Evolutionary conservation across 2,888 invertebrate species (phyloP), one percentile per base, ranked within the genome.

Genomic region (Drosophila yooni): DNA sequence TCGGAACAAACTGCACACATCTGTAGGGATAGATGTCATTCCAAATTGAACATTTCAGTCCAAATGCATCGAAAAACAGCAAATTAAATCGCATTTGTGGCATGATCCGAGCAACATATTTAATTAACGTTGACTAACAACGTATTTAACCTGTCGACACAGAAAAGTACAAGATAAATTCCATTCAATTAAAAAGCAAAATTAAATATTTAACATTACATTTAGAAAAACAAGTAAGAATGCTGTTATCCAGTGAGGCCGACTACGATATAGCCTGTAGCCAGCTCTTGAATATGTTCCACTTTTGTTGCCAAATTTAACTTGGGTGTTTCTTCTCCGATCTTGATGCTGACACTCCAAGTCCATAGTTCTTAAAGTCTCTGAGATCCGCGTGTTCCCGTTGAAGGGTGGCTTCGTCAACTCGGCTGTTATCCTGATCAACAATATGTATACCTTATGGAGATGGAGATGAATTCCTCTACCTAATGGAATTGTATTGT

Each of bases 41-140:
- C 3, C 21, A 46, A 21, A 15, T 46, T 15, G 7, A 25, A 46
- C 15, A 15, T 8, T 25, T 15, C 25, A 46, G 15, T 46, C 15
- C 29, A 13, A 51, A n/a, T 29, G 51, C 51, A n/a, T 29, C 3
- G n/a, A 29, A 11, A 11, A 11, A 6, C 11, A 7, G 29, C n/a
- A 29, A 51, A 51, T 51, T 29, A n/a, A 29, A 51, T 51, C 29
- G 29, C 51, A 6, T 51, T 51, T 11, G 51, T n/a, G 51, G 18
- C 51, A 6, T 11, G 51, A 29, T 29, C 3, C 11, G 11, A n/a
- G 3, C 25, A 46, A 15, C 46, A 4, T 25, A 46, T 46, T 46
- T 25, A 25, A 46, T 46, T 25, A 13, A 21, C n/a, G 11, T 21
- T 11, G 11, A 21, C 21, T 11, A 51, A 29, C 15, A 46, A 25